Conservation (phyloP, 2,113 vertebrate genomes). For the Sarotherodon lohbergeri region DNA sequence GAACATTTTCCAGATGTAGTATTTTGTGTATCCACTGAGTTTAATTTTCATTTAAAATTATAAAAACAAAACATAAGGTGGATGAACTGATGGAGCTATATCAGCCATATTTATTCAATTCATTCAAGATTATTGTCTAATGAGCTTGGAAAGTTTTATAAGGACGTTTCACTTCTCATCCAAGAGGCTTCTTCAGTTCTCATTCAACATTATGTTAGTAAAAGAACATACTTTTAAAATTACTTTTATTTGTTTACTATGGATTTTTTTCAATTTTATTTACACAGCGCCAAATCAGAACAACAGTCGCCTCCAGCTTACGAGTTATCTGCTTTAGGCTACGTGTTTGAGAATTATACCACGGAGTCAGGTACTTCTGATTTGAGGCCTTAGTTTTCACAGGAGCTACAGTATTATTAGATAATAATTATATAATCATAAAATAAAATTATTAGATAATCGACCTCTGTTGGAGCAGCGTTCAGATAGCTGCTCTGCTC, state of each 20-base stretch:
- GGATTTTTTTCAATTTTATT: background rate
- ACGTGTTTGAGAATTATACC: background rate
- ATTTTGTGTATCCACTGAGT: background rate
- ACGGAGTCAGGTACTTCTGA: too few relatives aligned
- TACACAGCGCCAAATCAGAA: background rate
- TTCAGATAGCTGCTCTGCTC: fast-evolving
- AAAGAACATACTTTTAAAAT: background rate
- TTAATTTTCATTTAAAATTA: background rate
- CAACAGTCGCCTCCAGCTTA: background rate
- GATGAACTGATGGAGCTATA: background rate
- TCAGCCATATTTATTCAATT: background rate
- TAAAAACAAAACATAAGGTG: background rate
- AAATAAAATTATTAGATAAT: fast-evolving
- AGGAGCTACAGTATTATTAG: fast-evolving
- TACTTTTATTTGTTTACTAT: background rate
- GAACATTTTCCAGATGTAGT: background rate
- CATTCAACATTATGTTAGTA: background rate
- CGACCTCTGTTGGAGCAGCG: fast-evolving
- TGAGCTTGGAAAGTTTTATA: background rate
- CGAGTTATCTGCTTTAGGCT: fast-evolving
- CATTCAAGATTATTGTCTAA: background rate
- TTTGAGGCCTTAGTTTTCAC: fast-evolving
- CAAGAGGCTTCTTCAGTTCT: background rate
- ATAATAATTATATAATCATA: too few relatives aligned
- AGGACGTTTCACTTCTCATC: background rate